These are phyloP conservation scores for Narcine bancroftii DNA, from an alignment of 2,113 vertebrate genomes.

Conservation along the genomic window DNA sequence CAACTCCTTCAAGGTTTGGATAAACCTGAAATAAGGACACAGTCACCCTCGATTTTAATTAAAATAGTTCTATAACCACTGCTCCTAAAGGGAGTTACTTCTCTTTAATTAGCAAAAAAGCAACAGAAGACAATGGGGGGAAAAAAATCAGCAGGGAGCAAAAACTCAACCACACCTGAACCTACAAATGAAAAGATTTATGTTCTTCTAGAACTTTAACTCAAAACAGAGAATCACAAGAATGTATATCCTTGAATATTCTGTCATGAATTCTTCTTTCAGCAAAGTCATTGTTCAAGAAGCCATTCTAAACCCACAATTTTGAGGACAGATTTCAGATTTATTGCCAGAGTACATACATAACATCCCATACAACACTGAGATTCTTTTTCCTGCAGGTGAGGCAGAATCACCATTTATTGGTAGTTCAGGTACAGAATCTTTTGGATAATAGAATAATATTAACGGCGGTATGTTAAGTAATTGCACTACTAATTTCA, in stretches of 20 bases:
- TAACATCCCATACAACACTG: no score
- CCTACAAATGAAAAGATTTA: neutral
- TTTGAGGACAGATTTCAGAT: no score
- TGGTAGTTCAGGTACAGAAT: no score
- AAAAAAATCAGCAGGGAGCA: neutral
- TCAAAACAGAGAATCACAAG: neutral
- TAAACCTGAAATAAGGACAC: constrained; percentile 20
- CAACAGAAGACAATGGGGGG: neutral
- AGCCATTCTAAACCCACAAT: neutral
- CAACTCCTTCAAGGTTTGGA: constrained; percentile 12
- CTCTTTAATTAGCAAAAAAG: neutral
- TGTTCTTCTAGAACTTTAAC: neutral
- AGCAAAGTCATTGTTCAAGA: neutral
- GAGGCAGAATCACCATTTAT: no score
- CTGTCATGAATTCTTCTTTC: neutral
- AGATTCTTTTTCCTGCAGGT: no score
- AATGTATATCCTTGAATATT: neutral
- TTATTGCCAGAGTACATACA: no score
- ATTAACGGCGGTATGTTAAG: no score
- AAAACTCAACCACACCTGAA: neutral
- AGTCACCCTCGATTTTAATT: neutral
- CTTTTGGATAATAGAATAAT: no score
- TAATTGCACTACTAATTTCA: no score
- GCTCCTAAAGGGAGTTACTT: neutral
- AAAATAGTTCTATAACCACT: neutral